phyloP scores from a whole-genome alignment of 1,140 invertebrate species.

The Zaprionus inermis region DNA sequence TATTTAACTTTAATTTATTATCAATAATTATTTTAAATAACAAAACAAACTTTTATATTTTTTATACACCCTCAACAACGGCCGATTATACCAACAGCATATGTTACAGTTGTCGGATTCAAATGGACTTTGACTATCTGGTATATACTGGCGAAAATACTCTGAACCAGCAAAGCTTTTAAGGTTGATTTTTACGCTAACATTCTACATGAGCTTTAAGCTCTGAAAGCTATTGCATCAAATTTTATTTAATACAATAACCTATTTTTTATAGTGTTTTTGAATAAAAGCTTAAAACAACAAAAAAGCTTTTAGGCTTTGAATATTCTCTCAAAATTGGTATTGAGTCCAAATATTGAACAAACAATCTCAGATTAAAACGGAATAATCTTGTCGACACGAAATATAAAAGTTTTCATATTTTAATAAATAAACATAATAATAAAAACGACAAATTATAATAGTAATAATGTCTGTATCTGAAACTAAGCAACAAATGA shows the following conservation, averaged over 20 bases:
- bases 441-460: not conserved
- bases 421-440: not conserved
- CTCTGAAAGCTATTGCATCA: not conserved
- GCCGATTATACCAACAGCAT: no score
- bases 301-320: conserved; percentile 11
- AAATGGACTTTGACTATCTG: no score
- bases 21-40: no score
- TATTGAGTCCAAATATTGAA: conserved; percentile 32
- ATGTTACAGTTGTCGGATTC: no score
- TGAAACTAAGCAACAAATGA: not conserved
- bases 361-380: conserved; percentile 19
- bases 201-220: not conserved
- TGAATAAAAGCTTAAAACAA: not conserved
- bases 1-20: no score
- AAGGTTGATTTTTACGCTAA: not conserved
- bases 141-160: not conserved
- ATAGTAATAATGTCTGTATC: not conserved
- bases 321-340: not conserved
- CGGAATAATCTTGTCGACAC: not conserved
- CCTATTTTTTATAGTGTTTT: no score
- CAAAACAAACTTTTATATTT: no score
- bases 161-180: not conserved
- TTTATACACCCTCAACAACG: no score
- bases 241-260: no score
- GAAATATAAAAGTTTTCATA: not conserved